A percentile compares a stretch with the other conserved stretches of the same genome.
These are phyloP conservation scores for Boloria euphrosyne DNA, from an alignment of 2,888 invertebrate species.

Conservation along the genomic window DNA sequence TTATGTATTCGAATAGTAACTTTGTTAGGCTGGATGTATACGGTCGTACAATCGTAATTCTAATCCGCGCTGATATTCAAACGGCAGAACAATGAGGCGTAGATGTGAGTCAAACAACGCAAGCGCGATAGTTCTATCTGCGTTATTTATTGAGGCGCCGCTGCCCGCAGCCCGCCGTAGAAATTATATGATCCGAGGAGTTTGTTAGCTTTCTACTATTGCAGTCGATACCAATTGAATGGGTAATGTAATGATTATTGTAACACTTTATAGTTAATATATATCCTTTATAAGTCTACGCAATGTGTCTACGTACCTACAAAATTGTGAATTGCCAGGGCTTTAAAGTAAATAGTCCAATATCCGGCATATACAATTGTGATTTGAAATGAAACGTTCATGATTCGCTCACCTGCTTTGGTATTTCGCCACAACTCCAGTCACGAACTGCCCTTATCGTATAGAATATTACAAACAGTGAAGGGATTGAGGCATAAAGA, in stretches of 20 bases:
- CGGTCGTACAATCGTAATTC: slow-evolving; percentile 36
- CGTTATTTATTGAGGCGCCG: slow-evolving; percentile 57
- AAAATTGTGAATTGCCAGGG: neutral
- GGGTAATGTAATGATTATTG: slow-evolving; percentile 14
- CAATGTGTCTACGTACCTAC: neutral
- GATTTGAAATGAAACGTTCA: slow-evolving; percentile 30
- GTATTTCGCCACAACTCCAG: slow-evolving; percentile 45
- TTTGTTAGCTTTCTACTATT: slow-evolving; percentile 35
- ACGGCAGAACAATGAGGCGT: slow-evolving; percentile 40
- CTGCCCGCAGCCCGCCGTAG: slow-evolving; percentile 30
- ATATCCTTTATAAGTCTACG: neutral
- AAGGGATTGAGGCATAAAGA: slow-evolving; percentile 32
- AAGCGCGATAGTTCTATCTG: slow-evolving; percentile 52
- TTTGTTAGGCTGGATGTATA: slow-evolving; percentile 26
- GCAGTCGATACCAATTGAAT: slow-evolving; percentile 20
- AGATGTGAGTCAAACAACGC: slow-evolving; percentile 47
- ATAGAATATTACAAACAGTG: slow-evolving; percentile 40
- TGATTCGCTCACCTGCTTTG: slow-evolving; percentile 39
- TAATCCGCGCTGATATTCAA: slow-evolving; percentile 37
- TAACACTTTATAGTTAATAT: neutral
- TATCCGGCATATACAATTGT: slow-evolving; percentile 47
- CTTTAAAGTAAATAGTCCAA: neutral
- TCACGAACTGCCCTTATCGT: slow-evolving; percentile 41
- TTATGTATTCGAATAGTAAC: slow-evolving; percentile 29
- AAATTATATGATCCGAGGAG: slow-evolving; percentile 35